Base-by-base conservation (phyloP, 2,113 vertebrate species). In the Lophochroa leadbeateri region DNA sequence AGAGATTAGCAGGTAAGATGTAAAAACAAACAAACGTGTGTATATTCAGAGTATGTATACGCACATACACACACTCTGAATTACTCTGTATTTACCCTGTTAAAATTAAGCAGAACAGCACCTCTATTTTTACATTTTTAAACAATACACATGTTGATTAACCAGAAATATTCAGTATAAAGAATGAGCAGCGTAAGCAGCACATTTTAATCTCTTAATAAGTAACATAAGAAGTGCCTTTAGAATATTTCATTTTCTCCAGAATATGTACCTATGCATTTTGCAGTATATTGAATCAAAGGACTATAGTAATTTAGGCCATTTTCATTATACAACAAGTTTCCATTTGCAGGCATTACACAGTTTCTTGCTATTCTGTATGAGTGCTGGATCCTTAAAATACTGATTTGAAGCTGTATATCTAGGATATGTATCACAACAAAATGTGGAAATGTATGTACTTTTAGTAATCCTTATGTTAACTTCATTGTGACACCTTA, bases 1-100 rank as follows among this genome's bases (percentile, higher is more conserved):
- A 99, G 94, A 98, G 99, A 88, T 96, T 99, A 44, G 99, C 99
- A 87, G 99, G 99, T 99, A 96, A 90, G 87, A 47, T 28, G 4
- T 88, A 52, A 72, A 92, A 82, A 75, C 9, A 43, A 57, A 64
- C 13, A 41, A 64, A 3, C 0, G 9, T 43, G 39, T 81, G 4
- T 83, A 3, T 72, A 23, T 80, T 80, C 29, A 89, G 44, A 53
- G 63, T 63, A 6, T 65, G 4, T 17, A 5, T 18, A 13, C 23
- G 8, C 20, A 44, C 4, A 46, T 29, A 44, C 7, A n/a, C 3
- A 44, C 21, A 29, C 35, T 25, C 37, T 43, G 31, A 80, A 70
- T 79, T 58, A 24, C 9, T 75, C 15, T 58, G 9, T 55, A 41
- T 52, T 82, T 72, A 29, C 11, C 25, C 16, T 57, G 12, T 46